Evolutionary conservation across 2,797 vertebrate genomes (phyloP).

Genomic region (Cirrhinus molitorella): DNA sequence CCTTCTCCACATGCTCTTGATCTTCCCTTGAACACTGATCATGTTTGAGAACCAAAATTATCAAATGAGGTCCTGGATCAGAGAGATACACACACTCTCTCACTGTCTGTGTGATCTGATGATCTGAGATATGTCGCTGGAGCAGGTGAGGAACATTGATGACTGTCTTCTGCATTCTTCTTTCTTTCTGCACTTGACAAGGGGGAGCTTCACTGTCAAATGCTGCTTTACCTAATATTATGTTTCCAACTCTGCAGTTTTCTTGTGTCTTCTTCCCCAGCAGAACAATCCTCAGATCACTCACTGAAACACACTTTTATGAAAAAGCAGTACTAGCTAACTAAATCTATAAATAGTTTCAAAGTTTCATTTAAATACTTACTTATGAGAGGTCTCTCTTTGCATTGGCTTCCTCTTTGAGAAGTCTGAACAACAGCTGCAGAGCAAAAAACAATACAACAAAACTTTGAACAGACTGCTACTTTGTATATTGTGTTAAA

Average conservation of each 20-base stretch:
- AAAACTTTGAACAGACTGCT: background rate
- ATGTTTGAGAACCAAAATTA: background rate
- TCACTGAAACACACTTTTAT: background rate
- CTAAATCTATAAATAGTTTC: background rate
- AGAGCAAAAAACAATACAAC: background rate
- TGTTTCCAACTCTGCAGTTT: background rate
- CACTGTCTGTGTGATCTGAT: background rate
- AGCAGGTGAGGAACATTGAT: too few relatives aligned
- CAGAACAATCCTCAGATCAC: slow-evolving; percentile 24
- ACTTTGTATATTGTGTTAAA: background rate
- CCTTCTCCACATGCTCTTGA: background rate
- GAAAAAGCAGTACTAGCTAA: background rate
- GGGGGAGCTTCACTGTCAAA: background rate
- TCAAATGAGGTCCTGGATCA: slow-evolving; percentile 4
- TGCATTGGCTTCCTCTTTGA: background rate
- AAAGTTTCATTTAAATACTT: background rate
- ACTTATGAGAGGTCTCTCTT: background rate
- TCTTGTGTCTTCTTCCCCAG: background rate
- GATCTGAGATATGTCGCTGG: background rate
- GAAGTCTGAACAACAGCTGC: background rate
- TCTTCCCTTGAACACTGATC: background rate
- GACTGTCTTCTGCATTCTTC: background rate
- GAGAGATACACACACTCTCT: background rate
- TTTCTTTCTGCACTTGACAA: background rate
- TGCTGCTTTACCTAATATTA: background rate